Conservation (phyloP, 2,113 vertebrate genomes). For the Lontra canadensis region DNA sequence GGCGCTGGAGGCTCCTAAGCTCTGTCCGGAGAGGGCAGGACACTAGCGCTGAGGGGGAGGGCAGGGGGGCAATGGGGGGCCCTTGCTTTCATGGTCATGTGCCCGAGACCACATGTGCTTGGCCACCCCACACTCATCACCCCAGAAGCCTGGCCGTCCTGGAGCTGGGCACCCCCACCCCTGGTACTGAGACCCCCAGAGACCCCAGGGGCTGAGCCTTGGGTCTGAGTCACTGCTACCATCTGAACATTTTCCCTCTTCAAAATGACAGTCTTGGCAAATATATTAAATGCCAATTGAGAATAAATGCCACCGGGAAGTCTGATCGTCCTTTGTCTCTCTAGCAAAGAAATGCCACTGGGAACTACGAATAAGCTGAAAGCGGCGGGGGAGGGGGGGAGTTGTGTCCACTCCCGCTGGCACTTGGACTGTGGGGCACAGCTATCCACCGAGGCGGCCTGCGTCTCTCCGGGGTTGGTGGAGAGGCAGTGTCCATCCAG, state of each 20-base stretch:
- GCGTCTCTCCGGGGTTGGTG: not conserved
- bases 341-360: not conserved
- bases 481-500: not conserved
- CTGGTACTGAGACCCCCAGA: fast-evolving
- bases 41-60: fast-evolving
- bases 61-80: not conserved
- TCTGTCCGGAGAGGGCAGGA: not conserved
- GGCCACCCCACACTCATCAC: fast-evolving
- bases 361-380: not conserved
- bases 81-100: fast-evolving
- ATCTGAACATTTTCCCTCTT: not conserved
- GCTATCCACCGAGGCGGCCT: not conserved
- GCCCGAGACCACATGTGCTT: fast-evolving
- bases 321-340: not conserved
- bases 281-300: constrained; percentile 50
- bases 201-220: not conserved
- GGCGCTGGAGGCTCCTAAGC: fast-evolving
- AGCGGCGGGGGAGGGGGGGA: not conserved
- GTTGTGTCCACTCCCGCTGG: not conserved
- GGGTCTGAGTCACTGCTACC: not conserved
- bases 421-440: not conserved
- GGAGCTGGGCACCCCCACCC: too few relatives aligned
- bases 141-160: not conserved
- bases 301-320: constrained; percentile 48
- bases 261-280: constrained; percentile 44